A percentile compares a stretch with the other conserved stretches of the same genome.
Conservation (phyloP, 2,113 vertebrate species). For the Psittacula cyanocephala region DNA sequence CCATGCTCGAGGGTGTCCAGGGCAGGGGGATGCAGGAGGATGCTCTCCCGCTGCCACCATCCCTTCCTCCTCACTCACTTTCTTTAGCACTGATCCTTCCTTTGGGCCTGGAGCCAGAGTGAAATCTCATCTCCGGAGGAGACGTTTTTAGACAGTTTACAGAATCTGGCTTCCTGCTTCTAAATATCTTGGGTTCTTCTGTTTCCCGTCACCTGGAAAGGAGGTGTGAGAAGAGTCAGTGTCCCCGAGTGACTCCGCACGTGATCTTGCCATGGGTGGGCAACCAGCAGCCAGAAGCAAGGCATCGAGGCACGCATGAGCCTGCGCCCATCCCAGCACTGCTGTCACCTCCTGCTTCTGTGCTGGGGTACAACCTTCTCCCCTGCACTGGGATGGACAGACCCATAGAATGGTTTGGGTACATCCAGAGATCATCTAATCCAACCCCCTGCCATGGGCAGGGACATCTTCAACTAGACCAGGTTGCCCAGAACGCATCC, state of each 20-base stretch:
- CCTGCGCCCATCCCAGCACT: background rate
- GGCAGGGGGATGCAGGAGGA: background rate
- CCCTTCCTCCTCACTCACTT: background rate
- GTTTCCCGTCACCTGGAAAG: slow-evolving; percentile 36
- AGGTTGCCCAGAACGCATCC: background rate
- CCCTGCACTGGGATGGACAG: accelerated
- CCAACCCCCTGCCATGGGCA: background rate
- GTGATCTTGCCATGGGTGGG: background rate
- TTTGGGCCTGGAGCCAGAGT: background rate
- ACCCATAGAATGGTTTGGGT: background rate
- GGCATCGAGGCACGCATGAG: background rate
- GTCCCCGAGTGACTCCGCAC: background rate
- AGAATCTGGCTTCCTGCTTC: slow-evolving; percentile 44
- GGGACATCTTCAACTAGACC: background rate
- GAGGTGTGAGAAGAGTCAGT: background rate
- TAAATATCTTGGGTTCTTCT: background rate
- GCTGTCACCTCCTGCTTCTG: background rate
- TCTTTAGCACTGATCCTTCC: background rate
- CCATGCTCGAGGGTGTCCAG: background rate
- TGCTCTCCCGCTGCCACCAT: accelerated
- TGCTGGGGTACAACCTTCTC: background rate
- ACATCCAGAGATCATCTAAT: background rate
- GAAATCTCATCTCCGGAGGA: slow-evolving; percentile 36
- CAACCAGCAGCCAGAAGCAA: background rate
- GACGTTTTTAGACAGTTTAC: slow-evolving; percentile 31